Evolutionary conservation across 1,140 invertebrate genomes (phyloP), one percentile per base, ranked within the genome.

Genomic region (Zophobas morio): DNA sequence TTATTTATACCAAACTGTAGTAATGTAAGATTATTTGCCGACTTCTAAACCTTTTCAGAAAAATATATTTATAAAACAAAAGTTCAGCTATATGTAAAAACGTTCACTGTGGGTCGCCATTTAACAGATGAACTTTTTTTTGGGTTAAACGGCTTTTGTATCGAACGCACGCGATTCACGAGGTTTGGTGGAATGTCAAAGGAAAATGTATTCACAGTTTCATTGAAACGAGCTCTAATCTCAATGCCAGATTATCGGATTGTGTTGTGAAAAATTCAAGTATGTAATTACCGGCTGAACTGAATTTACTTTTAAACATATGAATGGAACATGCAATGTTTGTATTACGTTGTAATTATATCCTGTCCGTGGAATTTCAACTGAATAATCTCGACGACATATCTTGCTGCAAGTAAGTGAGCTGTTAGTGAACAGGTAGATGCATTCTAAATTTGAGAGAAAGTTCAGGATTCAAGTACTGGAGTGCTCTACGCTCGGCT

Each of bases 321-420:
- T 66, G 60, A 66, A 66, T 66, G 39, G 39, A 66, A 66, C 60
- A 66, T 66, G 60, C 60, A 66, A 66, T 66, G 60, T 66, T 66
- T 66, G 60, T 20, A 66, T 66, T 66, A 66, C 60, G 35, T 32
- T 42, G n/a, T 66, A 66, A 66, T 66, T 66, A 66, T 36, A 39
- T 36, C 56, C 37, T 39, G 33, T 54, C 32, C 32, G 35, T 34
- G 32, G 53, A 54, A 33, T 54, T 54, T 32, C 53, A 54, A 20
- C 20, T 20, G 20, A 34, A 34, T 33, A 20, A 54, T 54, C 53
- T 54, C 33, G 35, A 54, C 53, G 53, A 4, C 20, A 32, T 5
- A 32, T 34, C 35, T 34, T 54, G 5, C 32, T n/a, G 35, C 35
- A 54, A 5, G 51, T 53, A 53, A 53, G 51, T 53, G n/a, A 53